A percentile compares a stretch with the other conserved stretches of the same genome.
phyloP scores from a whole-genome alignment of 92 coral and sea anemone species.

The Siderastrea siderea region DNA sequence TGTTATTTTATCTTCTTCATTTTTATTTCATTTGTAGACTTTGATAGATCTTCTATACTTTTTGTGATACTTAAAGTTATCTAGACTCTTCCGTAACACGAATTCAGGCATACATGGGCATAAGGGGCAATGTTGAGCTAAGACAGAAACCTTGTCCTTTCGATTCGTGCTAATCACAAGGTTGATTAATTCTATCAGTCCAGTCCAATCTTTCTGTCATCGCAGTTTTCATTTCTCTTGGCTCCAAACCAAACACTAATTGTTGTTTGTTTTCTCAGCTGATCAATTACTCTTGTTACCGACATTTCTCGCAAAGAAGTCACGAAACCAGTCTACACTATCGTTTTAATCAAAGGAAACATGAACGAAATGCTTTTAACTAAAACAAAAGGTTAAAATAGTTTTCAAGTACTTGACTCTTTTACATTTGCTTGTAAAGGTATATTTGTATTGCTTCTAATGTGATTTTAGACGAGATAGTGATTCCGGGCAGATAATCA shows the following conservation, averaged over 20 bases:
- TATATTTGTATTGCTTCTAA: slow-evolving; percentile 15
- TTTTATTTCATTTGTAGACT: too few species aligned
- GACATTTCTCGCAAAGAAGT: background rate
- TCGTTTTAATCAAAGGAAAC: slow-evolving; percentile 20
- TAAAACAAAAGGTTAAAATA: background rate
- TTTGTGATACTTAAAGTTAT: too few species aligned
- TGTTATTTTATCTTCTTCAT: too few species aligned
- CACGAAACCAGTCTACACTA: slow-evolving; percentile 17
- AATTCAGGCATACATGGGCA: too few species aligned
- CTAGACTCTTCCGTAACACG: too few species aligned
- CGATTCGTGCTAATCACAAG: background rate
- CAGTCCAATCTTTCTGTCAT: background rate
- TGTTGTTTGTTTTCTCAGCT: slow-evolving; percentile 29
- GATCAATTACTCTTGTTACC: slow-evolving; percentile 4
- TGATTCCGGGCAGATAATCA: background rate
- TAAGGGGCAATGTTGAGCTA: too few species aligned
- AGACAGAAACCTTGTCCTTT: too few species aligned
- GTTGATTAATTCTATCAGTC: background rate
- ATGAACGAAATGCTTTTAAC: slow-evolving; percentile 31
- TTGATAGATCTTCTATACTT: too few species aligned
- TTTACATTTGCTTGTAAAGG: slow-evolving; percentile 3
- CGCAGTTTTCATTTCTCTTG: background rate
- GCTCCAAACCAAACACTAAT: slow-evolving; percentile 10
- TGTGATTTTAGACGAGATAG: slow-evolving; percentile 7
- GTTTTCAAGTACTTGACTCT: slow-evolving; percentile 7